phyloP scores from a whole-genome alignment of 2,888 invertebrate species.

The Pyrrhosoma nymphula region DNA sequence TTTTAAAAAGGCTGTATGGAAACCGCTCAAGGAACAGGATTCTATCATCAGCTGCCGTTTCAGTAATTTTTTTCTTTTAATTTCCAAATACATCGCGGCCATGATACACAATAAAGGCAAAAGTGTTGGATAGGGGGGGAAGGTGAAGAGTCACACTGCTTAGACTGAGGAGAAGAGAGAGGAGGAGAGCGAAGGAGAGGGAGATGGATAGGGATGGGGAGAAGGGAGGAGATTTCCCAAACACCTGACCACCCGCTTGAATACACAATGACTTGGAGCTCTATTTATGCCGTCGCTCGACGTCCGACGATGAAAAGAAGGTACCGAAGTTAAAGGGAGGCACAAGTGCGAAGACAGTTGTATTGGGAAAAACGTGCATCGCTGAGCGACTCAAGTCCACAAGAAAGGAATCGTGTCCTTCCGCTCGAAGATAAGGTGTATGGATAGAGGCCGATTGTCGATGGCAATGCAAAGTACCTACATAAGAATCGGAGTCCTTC shows the following conservation, averaged over 20 bases:
- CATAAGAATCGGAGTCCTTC: too few species aligned
- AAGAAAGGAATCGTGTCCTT: not conserved
- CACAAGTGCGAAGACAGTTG: not conserved
- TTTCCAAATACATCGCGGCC: too few species aligned
- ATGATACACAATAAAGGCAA: too few species aligned
- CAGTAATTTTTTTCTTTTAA: too few species aligned
- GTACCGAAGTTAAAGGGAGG: not conserved
- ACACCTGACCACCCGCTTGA: constrained; percentile 40
- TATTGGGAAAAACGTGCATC: not conserved
- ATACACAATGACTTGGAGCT: constrained; percentile 54
- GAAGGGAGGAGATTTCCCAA: not conserved
- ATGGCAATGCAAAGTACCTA: not conserved
- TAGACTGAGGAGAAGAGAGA: not conserved
- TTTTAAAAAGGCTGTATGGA: too few species aligned
- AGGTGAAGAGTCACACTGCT: not conserved
- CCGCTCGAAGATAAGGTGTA: not conserved
- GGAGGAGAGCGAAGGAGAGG: not conserved
- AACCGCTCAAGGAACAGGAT: too few species aligned
- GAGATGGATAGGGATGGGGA: not conserved
- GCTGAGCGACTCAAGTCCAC: not conserved
- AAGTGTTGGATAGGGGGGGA: too few species aligned
- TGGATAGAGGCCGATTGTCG: not conserved
- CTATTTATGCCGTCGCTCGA: constrained; percentile 35
- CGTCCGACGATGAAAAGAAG: not conserved
- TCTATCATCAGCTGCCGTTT: too few species aligned